Evolutionary conservation across 2,888 invertebrate genomes (phyloP).

Genomic region (Laothoe populi): DNA sequence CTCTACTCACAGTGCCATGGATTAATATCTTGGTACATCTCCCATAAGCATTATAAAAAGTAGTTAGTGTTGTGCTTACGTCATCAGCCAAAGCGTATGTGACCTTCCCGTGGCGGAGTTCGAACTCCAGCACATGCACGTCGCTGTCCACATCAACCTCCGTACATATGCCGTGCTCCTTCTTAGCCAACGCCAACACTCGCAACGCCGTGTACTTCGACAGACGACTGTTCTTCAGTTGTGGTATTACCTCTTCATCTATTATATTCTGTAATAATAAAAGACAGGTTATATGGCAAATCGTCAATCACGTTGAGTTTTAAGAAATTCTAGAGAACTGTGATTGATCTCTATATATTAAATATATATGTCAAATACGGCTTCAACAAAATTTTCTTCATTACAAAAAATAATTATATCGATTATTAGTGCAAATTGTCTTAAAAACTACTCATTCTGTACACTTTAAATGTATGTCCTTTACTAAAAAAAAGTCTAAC

Average conservation of each 20-base stretch:
- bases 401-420: too few species aligned
- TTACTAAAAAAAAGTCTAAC: too few species aligned
- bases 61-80: slow-evolving; percentile 24
- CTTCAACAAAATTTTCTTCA: too few species aligned
- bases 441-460: too few species aligned
- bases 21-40: neutral
- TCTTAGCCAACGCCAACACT: slow-evolving; percentile 1
- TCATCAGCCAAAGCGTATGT: slow-evolving; percentile 30
- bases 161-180: neutral
- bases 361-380: too few species aligned
- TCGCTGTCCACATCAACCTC: slow-evolving; percentile 1
- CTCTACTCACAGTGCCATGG: too few species aligned
- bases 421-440: too few species aligned
- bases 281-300: too few species aligned
- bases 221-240: slow-evolving; percentile 9
- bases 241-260: slow-evolving; percentile 1
- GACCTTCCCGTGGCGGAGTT: slow-evolving; percentile 28
- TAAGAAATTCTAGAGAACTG: too few species aligned
- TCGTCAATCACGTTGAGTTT: too few species aligned
- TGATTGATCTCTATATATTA: too few species aligned
- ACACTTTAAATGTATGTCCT: too few species aligned
- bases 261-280: neutral
- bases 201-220: slow-evolving; percentile 29
- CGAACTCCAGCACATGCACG: slow-evolving; percentile 28
- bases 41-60: neutral